Conservation (phyloP, 1,140 invertebrate species). For the Dendroctonus valens region DNA sequence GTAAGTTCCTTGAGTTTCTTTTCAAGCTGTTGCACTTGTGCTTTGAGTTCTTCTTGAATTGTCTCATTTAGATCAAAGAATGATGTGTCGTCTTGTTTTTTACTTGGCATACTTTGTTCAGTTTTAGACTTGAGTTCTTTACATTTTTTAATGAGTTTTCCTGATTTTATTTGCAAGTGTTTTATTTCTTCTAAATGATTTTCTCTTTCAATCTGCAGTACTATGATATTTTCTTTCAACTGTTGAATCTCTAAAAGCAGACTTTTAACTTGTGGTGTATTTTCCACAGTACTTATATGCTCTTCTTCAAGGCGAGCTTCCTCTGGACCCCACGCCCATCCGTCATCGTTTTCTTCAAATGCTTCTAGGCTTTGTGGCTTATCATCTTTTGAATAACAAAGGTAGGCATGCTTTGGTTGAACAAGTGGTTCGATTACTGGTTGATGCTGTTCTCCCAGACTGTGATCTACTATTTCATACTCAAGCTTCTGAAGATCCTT, state of each 20-base stretch:
- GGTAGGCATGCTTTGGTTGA: conserved; percentile 23
- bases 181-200: conserved; percentile 59
- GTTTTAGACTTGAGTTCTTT: conserved; percentile 70
- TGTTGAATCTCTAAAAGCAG: conserved; percentile 48
- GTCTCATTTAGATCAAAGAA: conserved; percentile 68
- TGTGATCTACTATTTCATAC: conserved; percentile 11
- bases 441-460: conserved; percentile 9
- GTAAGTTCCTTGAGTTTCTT: conserved; percentile 60
- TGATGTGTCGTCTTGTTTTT: conserved; percentile 49
- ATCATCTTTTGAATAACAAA: conserved; percentile 33
- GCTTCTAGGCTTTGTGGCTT: conserved; percentile 46
- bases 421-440: conserved; percentile 18
- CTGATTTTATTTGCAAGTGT: conserved; percentile 61
- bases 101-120: conserved; percentile 61
- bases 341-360: conserved; percentile 53
- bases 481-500: conserved; percentile 24
- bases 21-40: conserved; percentile 64
- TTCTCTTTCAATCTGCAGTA: conserved; percentile 54
- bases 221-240: conserved; percentile 53
- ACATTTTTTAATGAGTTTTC: conserved; percentile 70
- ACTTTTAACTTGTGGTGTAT: conserved; percentile 37
- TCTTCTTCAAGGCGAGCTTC: conserved; percentile 52
- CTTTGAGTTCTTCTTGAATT: conserved; percentile 72
- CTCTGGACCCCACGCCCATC: conserved; percentile 59
- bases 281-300: conserved; percentile 40